phyloP scores from a whole-genome alignment of 2,113 vertebrate species.

The Rhinichthys klamathensis region DNA sequence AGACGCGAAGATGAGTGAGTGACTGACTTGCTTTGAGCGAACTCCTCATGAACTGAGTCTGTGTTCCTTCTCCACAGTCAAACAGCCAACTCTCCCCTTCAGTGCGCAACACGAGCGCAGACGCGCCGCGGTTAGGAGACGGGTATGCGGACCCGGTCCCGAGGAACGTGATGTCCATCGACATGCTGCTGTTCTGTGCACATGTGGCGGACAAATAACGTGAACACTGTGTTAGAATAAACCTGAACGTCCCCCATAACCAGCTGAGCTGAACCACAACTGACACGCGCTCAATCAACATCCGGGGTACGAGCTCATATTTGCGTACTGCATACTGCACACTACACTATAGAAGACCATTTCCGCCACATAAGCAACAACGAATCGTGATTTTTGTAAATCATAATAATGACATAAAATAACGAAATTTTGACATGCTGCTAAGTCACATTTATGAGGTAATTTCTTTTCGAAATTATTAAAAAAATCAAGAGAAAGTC shows the following conservation, averaged over 20 bases:
- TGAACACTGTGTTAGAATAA: not conserved
- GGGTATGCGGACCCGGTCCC: conserved; percentile 90
- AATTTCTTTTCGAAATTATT: too few species aligned
- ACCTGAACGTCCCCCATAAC: not conserved
- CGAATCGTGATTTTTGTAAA: too few species aligned
- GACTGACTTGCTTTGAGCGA: conserved; percentile 81
- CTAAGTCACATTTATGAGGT: too few species aligned
- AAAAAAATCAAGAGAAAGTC: too few species aligned
- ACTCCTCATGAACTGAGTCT: conserved; percentile 92
- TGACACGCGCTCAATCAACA: not conserved
- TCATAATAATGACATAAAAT: too few species aligned
- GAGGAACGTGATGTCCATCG: conserved; percentile 90
- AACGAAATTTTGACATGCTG: too few species aligned
- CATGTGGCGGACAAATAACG: not conserved
- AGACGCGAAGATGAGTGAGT: not conserved
- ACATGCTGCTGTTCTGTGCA: not conserved
- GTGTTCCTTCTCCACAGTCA: conserved; percentile 95
- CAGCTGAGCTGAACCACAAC: not conserved
- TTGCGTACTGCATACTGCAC: not conserved
- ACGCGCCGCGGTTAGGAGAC: conserved; percentile 82
- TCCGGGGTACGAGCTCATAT: not conserved
- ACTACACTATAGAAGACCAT: not conserved
- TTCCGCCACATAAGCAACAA: too few species aligned
- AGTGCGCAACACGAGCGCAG: conserved; percentile 84
- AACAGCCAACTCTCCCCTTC: conserved; percentile 93